These are phyloP conservation scores for Priocnemis perturbator DNA, from an alignment of 2,888 invertebrate genomes.

Conservation along the genomic window DNA sequence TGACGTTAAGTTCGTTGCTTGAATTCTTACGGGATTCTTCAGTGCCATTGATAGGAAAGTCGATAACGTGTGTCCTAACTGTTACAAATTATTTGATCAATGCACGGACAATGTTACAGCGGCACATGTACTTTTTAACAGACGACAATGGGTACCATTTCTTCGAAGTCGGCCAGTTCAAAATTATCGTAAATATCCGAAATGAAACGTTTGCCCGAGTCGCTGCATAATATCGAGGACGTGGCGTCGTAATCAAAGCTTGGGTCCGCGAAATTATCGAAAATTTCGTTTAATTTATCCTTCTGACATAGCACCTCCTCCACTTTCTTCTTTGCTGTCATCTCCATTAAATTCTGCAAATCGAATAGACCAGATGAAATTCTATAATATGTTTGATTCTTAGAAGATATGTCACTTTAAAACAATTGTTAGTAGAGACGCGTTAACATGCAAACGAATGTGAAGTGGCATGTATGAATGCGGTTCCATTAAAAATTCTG, in stretches of 20 bases:
- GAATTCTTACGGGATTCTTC: conserved; percentile 49
- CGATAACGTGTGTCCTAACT: conserved; percentile 60
- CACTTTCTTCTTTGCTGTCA: conserved; percentile 30
- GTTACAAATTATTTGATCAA: conserved; percentile 6
- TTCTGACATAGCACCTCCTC: conserved; percentile 58
- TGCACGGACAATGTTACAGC: not conserved
- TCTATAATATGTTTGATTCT: not conserved
- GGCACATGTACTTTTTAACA: not conserved
- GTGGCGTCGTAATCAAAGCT: conserved; percentile 35
- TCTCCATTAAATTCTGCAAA: conserved; percentile 53
- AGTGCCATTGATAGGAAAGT: conserved; percentile 61
- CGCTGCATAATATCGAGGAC: conserved; percentile 54
- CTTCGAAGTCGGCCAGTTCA: conserved; percentile 58
- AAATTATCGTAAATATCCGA: conserved; percentile 59
- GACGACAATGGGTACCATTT: conserved; percentile 51
- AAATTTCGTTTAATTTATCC: conserved; percentile 56
- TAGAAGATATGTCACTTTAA: not conserved
- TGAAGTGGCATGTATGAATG: not conserved
- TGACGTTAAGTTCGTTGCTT: conserved; percentile 65
- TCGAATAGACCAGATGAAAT: not conserved
- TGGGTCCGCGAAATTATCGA: conserved; percentile 41
- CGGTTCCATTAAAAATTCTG: not conserved
- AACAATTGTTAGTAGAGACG: not conserved
- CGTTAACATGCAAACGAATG: not conserved
- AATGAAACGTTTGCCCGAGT: conserved; percentile 60